Conservation (phyloP, 1,140 invertebrate species). For the Aphelinus certus region DNA sequence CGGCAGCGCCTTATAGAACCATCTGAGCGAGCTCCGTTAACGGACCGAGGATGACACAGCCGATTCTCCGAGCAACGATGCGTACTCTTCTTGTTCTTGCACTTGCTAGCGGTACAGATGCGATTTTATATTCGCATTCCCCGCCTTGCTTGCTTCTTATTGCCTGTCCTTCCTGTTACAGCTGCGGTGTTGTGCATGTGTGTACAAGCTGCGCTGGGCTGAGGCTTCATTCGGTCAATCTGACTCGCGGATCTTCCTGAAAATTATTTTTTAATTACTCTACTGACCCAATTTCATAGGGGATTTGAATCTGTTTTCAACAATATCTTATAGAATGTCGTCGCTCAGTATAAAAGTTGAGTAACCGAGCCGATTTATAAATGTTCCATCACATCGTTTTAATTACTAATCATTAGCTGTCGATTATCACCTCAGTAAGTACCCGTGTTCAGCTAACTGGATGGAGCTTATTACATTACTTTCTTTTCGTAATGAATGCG, state of each 20-base stretch:
- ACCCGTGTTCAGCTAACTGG: too few species aligned
- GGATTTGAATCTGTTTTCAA: too few species aligned
- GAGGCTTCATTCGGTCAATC: constrained; percentile 59
- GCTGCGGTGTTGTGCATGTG: not conserved
- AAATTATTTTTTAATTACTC: constrained; percentile 31
- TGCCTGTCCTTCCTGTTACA: not conserved
- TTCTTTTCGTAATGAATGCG: too few species aligned
- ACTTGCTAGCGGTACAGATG: constrained; percentile 56
- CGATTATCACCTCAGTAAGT: too few species aligned
- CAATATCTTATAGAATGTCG: too few species aligned
- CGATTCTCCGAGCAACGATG: constrained; percentile 58
- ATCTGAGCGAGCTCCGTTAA: constrained; percentile 54
- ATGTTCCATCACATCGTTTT: too few species aligned
- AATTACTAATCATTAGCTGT: too few species aligned
- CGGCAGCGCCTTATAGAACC: constrained; percentile 43
- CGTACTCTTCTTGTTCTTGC: constrained; percentile 47
- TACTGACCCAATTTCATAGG: not conserved
- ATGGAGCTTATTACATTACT: too few species aligned
- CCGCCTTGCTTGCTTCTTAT: not conserved
- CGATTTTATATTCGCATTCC: not conserved
- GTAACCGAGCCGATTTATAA: too few species aligned
- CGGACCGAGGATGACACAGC: constrained; percentile 64
- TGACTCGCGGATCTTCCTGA: constrained; percentile 33
- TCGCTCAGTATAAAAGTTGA: too few species aligned
- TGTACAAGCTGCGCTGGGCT: not conserved